Conservation (phyloP, 2,888 invertebrate species). For the Eupeodes latifasciatus region DNA sequence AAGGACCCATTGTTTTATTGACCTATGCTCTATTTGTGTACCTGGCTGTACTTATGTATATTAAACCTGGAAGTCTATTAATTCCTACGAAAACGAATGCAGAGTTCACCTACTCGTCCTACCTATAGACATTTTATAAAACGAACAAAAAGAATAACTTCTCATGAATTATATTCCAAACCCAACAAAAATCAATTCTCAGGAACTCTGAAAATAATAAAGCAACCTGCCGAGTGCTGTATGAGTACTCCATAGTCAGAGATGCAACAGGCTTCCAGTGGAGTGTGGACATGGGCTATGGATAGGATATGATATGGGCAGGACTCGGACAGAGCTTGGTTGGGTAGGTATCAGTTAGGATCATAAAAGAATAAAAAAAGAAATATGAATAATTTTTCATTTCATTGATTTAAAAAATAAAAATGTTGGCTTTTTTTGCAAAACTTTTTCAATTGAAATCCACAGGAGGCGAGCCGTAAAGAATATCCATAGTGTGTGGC, state of each 20-base stretch:
- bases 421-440: background rate
- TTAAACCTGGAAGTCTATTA: too few relatives aligned
- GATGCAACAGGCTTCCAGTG: background rate
- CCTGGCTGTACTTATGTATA: too few relatives aligned
- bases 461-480: slow-evolving; percentile 1
- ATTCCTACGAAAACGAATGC: too few relatives aligned
- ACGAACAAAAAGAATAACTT: background rate
- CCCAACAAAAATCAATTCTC: background rate
- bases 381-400: slow-evolving; percentile 19
- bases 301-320: too few relatives aligned
- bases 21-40: too few relatives aligned
- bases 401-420: slow-evolving; percentile 6
- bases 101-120: too few relatives aligned
- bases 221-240: background rate
- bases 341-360: background rate
- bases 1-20: too few relatives aligned
- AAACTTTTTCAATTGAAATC: slow-evolving; percentile 27
- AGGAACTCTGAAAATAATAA: background rate
- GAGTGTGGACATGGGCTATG: background rate
- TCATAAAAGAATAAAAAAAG: background rate
- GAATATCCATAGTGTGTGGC: background rate
- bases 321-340: too few relatives aligned
- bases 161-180: background rate
- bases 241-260: too few relatives aligned
- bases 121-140: background rate